A percentile compares a stretch with the other conserved stretches of the same genome.
Conservation (phyloP, 2,888 invertebrate genomes). For the Eupithecia insigniata region DNA sequence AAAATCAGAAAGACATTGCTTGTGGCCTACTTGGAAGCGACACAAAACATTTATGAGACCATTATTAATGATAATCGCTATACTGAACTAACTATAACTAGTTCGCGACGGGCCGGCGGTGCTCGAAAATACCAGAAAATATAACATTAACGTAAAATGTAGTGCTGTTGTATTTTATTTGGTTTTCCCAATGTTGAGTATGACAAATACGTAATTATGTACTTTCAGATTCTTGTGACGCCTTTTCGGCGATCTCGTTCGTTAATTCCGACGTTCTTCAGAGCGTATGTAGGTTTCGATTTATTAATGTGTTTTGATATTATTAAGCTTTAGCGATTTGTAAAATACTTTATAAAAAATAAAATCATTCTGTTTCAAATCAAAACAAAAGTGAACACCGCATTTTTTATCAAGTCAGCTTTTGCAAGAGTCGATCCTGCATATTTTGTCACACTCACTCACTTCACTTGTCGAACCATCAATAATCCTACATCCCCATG, state of each 20-base stretch:
- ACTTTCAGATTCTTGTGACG: not conserved
- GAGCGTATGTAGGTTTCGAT: not conserved
- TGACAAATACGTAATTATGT: not conserved
- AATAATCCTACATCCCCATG: not conserved
- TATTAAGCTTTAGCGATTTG: not conserved
- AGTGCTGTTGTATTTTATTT: not conserved
- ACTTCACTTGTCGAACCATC: no score
- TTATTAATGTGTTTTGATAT: slow-evolving; percentile 2
- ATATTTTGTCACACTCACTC: not conserved
- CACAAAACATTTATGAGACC: not conserved
- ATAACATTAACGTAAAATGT: not conserved
- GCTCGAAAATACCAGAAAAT: not conserved
- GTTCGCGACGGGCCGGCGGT: not conserved
- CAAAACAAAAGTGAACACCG: not conserved
- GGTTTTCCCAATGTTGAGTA: not conserved
- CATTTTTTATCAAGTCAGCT: not conserved
- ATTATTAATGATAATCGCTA: slow-evolving; percentile 7
- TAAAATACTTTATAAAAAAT: not conserved
- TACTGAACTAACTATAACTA: not conserved
- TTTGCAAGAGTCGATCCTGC: not conserved
- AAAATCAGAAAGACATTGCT: not conserved
- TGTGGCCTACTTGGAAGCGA: slow-evolving; percentile 1
- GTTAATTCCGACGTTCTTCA: not conserved
- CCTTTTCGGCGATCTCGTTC: not conserved
- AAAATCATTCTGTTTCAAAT: not conserved